Percentiles rank a stretch among this genome's conserved stretches.
These are phyloP conservation scores for Dichetophora obliterata DNA, from an alignment of 2,888 invertebrate genomes.

Conservation along the genomic window DNA sequence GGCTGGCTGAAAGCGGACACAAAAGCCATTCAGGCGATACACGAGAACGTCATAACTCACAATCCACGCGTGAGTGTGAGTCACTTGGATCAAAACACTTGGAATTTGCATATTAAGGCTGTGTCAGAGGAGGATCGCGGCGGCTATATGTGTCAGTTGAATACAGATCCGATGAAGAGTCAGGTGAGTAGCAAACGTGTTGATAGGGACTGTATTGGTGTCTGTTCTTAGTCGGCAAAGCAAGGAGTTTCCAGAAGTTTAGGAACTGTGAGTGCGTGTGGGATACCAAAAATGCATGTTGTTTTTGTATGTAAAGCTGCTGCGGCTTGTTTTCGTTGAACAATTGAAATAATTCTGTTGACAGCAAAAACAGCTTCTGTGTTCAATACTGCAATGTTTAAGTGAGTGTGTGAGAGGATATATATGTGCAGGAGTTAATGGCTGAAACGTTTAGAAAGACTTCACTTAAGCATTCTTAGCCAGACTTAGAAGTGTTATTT, in stretches of 20 bases:
- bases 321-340: neutral
- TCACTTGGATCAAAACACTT: constrained; percentile 86
- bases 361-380: neutral
- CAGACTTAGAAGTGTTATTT: too few species aligned
- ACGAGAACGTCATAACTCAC: constrained; percentile 92
- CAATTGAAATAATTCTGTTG: neutral
- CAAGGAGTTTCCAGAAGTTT: neutral
- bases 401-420: neutral
- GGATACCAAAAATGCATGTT: neutral
- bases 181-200: constrained; percentile 76
- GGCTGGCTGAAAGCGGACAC: constrained; percentile 95
- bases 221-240: neutral
- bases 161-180: constrained; percentile 94
- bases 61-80: constrained; percentile 89
- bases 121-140: constrained; percentile 91
- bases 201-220: neutral
- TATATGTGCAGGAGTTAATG: neutral
- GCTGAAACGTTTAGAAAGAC: neutral
- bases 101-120: constrained; percentile 91
- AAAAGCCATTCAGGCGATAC: constrained; percentile 93
- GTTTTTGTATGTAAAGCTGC: neutral
- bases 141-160: constrained; percentile 94
- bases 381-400: neutral
- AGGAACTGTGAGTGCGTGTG: neutral
- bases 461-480: neutral